Percentiles rank a stretch among this genome's conserved stretches.
phyloP scores from a whole-genome alignment of 2,888 invertebrate species.

The Acleris laterana region DNA sequence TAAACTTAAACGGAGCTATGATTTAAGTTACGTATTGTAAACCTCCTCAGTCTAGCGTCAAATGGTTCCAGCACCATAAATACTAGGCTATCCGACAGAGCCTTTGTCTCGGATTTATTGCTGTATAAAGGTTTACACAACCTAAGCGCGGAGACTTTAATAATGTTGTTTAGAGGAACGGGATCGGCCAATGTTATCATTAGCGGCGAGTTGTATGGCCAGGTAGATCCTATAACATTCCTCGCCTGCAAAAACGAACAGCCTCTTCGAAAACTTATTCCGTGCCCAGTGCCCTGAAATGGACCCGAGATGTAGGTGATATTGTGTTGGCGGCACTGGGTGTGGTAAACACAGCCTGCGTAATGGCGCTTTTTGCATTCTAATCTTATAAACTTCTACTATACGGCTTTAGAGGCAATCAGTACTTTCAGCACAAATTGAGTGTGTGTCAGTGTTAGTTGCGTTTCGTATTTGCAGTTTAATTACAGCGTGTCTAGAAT shows the following conservation, averaged over 20 bases:
- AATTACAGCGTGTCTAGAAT: too few relatives aligned
- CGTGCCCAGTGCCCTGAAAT: too few relatives aligned
- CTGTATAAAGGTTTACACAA: slow-evolving; percentile 13
- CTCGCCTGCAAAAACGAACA: slow-evolving; percentile 40
- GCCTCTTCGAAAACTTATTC: not conserved
- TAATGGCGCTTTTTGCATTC: slow-evolving; percentile 43
- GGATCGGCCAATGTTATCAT: slow-evolving; percentile 20
- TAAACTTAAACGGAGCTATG: too few relatives aligned
- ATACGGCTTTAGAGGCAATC: not conserved
- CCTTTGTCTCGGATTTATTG: not conserved
- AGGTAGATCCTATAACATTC: slow-evolving; percentile 50
- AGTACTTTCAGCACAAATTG: slow-evolving; percentile 15
- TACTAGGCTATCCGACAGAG: too few relatives aligned
- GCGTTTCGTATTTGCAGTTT: too few relatives aligned
- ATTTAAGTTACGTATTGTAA: too few relatives aligned
- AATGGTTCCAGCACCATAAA: too few relatives aligned
- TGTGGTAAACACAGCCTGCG: slow-evolving; percentile 44
- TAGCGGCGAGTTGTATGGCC: slow-evolving; percentile 34
- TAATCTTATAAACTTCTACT: slow-evolving; percentile 32
- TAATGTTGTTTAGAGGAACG: slow-evolving; percentile 29
- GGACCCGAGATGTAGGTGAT: too few relatives aligned
- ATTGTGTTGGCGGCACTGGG: too few relatives aligned
- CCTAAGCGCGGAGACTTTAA: slow-evolving; percentile 12
- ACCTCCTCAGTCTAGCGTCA: too few relatives aligned
- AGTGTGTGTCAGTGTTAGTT: not conserved